Evolutionary conservation across 2,113 vertebrate genomes (phyloP), one percentile per base, ranked within the genome.

Genomic region (Hemicordylus capensis): DNA sequence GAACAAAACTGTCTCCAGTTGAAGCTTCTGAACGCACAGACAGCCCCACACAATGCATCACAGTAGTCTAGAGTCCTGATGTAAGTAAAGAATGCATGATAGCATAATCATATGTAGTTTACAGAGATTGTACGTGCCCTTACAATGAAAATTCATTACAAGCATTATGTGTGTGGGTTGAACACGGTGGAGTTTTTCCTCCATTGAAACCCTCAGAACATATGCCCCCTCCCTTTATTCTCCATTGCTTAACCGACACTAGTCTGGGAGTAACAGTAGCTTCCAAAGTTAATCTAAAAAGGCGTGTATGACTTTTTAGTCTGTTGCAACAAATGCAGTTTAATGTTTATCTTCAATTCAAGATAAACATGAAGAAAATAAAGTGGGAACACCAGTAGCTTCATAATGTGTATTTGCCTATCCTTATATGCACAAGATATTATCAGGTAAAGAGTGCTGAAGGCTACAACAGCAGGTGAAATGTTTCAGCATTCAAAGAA

Each of bases 401-500:
- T 6, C 58, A 28, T 28, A 54, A 76, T 59, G 4, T 17, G 12
- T 58, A 70, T 34, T 59, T 58, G 37, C n/a, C 14, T 28, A 7
- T 59, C n/a, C 44, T 14, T 63, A 44, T 5, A 8, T 15, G 39
- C 67, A 44, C n/a, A 39, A 51, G 24, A 37, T 72, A 72, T 12
- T 85, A 73, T 63, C 31, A 14, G 24, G 11, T 70, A 22, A 48
- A 61, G 26, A 22, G 24, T 46, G 37, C 39, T 83, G 69, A 90
- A 90, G 89, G 34, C 46, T 83, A 59, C 63, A 73, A 26, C 3
- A 85, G 19, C 74, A 85, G 44, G 81, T 85, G 77, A 44, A 83
- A 83, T 42, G 80, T 81, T 70, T 67, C 20, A 46, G 12, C 84
- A 42, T 61, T 74, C 85, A 86, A 88, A 24, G 77, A 2, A 69